phyloP scores from a whole-genome alignment of 2,888 invertebrate genomes.

The Elegia similella region DNA sequence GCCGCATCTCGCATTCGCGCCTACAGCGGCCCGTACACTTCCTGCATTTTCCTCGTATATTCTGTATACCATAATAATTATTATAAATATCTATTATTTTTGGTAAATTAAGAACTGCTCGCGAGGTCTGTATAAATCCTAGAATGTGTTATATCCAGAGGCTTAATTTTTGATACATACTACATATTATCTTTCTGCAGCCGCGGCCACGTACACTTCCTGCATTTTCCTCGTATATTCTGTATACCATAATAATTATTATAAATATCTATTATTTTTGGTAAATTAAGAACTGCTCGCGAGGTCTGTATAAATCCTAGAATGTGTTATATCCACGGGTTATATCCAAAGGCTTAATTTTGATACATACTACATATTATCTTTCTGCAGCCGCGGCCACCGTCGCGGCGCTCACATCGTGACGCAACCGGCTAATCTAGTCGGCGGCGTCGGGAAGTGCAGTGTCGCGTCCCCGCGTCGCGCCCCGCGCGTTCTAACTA shows the following conservation, averaged over 20 bases:
- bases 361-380: constrained; percentile 41
- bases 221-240: too few species aligned
- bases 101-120: background rate
- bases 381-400: constrained; percentile 51
- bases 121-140: background rate
- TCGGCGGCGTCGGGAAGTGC: constrained; percentile 80
- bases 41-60: constrained; percentile 61
- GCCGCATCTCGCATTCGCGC: constrained; percentile 57
- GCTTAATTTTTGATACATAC: constrained; percentile 26
- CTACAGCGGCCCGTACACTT: constrained; percentile 52
- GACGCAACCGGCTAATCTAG: constrained; percentile 81
- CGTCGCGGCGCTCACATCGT: constrained; percentile 58
- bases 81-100: background rate
- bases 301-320: background rate
- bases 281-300: background rate
- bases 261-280: too few species aligned
- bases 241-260: too few species aligned
- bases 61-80: constrained; percentile 37
- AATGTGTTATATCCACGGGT: background rate
- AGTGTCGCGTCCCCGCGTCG: constrained; percentile 79
- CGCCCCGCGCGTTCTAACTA: constrained; percentile 69
- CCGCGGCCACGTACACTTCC: constrained; percentile 50
- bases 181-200: constrained; percentile 50
- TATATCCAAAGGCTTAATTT: background rate
- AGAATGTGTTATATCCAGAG: background rate